These are phyloP conservation scores for Stenotaenia linearis DNA, from an alignment of 2,888 invertebrate genomes.

Conservation along the genomic window DNA sequence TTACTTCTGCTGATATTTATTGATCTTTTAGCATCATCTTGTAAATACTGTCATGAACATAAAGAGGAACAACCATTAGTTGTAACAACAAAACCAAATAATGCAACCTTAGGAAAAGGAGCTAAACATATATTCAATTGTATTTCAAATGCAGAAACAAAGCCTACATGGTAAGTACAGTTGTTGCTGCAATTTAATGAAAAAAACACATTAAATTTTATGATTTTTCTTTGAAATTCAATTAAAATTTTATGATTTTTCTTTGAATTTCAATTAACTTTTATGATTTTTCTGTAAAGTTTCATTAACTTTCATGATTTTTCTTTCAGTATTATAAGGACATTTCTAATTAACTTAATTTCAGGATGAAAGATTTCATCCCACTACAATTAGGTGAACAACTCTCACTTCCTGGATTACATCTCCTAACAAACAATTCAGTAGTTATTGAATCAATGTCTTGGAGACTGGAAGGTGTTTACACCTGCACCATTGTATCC, in stretches of 20 bases:
- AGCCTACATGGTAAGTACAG: conserved; percentile 30
- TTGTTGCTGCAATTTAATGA: too few relatives aligned
- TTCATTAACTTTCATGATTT: too few relatives aligned
- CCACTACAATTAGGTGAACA: not conserved
- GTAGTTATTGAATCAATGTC: conserved; percentile 38
- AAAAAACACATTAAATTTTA: too few relatives aligned
- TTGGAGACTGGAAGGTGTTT: conserved; percentile 35
- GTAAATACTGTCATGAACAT: not conserved
- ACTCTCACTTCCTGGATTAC: conserved; percentile 29
- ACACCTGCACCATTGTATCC: conserved; percentile 38
- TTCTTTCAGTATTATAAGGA: too few relatives aligned
- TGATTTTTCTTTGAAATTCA: too few relatives aligned
- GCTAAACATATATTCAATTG: conserved; percentile 38
- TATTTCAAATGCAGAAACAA: conserved; percentile 12
- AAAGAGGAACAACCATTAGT: not conserved
- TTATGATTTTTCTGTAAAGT: too few relatives aligned
- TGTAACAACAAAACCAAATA: conserved; percentile 35
- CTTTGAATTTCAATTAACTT: too few relatives aligned
- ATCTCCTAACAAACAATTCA: conserved; percentile 36
- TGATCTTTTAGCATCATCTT: not conserved
- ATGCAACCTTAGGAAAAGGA: conserved; percentile 38
- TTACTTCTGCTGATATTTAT: not conserved
- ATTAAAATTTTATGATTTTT: too few relatives aligned
- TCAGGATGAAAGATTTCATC: not conserved
- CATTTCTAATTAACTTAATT: too few relatives aligned